phyloP scores from a whole-genome alignment of 2,113 vertebrate genomes.

The Toxotes jaculatrix region DNA sequence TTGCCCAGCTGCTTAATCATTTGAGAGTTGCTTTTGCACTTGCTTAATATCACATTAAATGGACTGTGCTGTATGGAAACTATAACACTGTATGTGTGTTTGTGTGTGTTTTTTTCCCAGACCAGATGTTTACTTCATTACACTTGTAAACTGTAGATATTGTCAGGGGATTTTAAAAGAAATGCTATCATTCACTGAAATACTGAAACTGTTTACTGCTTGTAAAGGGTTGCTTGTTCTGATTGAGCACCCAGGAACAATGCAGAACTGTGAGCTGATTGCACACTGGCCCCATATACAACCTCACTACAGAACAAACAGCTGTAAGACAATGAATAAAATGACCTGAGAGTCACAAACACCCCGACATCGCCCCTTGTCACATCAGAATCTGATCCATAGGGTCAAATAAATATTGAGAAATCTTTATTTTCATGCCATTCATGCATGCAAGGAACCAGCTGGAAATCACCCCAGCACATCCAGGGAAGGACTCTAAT shows the following conservation, averaged over 20 bases:
- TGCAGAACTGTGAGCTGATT: background rate
- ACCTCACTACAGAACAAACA: background rate
- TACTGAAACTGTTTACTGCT: too few species aligned
- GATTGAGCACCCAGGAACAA: background rate
- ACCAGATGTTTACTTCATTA: background rate
- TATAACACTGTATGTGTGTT: background rate
- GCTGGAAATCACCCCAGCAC: background rate
- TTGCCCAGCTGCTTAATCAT: conserved; percentile 63
- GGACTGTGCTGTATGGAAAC: conserved; percentile 22
- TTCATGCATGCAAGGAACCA: background rate
- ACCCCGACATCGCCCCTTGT: background rate
- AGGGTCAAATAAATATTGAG: background rate
- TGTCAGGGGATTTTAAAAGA: background rate
- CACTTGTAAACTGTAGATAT: background rate
- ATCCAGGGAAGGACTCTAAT: conserved; percentile 1
- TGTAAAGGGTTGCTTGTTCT: background rate
- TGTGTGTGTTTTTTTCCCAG: too few species aligned
- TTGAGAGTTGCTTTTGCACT: conserved; percentile 53
- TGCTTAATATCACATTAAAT: conserved; percentile 48
- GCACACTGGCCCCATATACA: background rate
- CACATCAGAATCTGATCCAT: background rate
- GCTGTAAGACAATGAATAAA: background rate
- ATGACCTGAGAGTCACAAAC: background rate
- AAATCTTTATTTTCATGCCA: conserved; percentile 2
- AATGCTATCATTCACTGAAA: background rate